Evolutionary conservation across 1,140 invertebrate genomes (phyloP).

Genomic region (Laupala kohalensis): DNA sequence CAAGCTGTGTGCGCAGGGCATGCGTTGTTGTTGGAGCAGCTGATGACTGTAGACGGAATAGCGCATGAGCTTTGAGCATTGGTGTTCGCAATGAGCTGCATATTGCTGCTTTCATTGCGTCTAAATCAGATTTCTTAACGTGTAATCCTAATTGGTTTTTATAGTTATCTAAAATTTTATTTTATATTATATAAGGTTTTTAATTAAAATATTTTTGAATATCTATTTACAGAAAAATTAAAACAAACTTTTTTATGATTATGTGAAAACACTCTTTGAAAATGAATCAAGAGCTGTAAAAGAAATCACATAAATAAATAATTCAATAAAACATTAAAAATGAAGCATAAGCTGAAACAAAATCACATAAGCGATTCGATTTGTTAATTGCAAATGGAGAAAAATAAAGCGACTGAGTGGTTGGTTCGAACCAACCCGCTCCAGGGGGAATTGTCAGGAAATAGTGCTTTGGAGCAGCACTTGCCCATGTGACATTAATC

Average conservation of each 20-base stretch:
- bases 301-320: background rate
- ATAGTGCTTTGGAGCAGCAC: background rate
- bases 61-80: background rate
- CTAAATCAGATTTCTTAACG: background rate
- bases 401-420: background rate
- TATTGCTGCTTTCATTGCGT: background rate
- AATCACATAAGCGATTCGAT: background rate
- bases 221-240: too few relatives aligned
- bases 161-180: background rate
- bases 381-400: background rate
- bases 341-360: background rate
- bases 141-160: background rate
- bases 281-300: background rate
- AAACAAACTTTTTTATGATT: too few relatives aligned
- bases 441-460: background rate
- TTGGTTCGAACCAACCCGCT: background rate
- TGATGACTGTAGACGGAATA: constrained; percentile 37
- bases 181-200: background rate
- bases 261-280: background rate
- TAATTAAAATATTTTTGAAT: background rate
- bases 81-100: background rate
- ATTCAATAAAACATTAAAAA: background rate
- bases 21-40: constrained; percentile 51
- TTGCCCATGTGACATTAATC: background rate
- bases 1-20: constrained; percentile 65